Conservation (phyloP, 2,797 vertebrate genomes). For the Nyctibius grandis region DNA sequence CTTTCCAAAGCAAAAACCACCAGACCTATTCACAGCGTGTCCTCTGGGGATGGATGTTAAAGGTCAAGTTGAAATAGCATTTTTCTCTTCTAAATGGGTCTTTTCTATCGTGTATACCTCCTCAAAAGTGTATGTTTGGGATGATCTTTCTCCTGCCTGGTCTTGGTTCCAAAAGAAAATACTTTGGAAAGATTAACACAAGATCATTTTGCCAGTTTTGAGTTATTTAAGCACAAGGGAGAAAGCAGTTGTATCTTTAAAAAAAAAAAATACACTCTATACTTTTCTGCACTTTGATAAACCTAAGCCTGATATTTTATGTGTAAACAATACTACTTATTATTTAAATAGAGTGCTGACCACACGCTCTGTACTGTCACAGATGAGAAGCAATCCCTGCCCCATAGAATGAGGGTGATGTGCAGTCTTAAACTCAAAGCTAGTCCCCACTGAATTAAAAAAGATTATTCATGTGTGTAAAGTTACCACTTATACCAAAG, state of each 20-base stretch:
- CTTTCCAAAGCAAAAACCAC: background rate
- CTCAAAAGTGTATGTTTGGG: background rate
- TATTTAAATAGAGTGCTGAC: background rate
- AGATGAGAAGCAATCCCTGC: background rate
- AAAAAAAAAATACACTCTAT: background rate
- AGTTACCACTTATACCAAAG: background rate
- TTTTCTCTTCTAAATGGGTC: background rate
- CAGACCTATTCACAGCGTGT: background rate
- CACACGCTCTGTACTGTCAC: background rate
- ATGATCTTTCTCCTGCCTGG: background rate
- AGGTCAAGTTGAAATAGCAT: background rate
- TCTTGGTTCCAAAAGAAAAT: background rate
- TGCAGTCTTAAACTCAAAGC: background rate
- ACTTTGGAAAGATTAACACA: background rate
- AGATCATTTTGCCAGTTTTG: background rate
- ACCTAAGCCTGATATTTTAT: background rate
- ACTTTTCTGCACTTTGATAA: background rate
- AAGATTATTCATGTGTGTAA: background rate
- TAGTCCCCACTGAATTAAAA: background rate
- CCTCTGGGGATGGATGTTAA: background rate
- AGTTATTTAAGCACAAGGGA: background rate
- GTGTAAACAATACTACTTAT: background rate
- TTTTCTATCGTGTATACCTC: background rate
- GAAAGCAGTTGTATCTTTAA: background rate
- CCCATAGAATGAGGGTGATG: background rate